Evolutionary conservation across 1,140 invertebrate species (phyloP), one percentile per base, ranked within the genome.

Genomic region (Goniozus legneri): DNA sequence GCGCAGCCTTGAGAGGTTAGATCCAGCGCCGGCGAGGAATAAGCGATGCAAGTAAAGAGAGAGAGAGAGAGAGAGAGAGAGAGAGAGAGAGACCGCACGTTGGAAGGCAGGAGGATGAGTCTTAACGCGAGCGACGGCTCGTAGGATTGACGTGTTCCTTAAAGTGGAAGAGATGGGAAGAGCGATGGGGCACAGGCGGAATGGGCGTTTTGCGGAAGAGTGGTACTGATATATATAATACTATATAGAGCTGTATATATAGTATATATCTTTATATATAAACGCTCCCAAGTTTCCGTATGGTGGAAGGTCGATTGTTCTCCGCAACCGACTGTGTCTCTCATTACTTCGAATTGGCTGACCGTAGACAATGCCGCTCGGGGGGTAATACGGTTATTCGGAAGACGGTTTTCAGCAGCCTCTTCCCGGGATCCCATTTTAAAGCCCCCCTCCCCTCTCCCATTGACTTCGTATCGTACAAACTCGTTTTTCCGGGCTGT

Each of bases 291-390:
- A n/a, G n/a, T n/a, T n/a, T n/a, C n/a, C 56, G 44, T 43, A 47
- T 44, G 20, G 18, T 36, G 52, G 49, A 54, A 51, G 54, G 64
- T 63, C 71, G 63, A 73, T 73, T 72, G 71, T 71, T 72, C 71
- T 69, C 57, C 53, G 60, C 61, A 64, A 65, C 60, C 63, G 54
- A 62, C 58, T 63, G 56, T 69, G 64, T n/a, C n/a, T 69, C 67
- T 69, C 69, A 71, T 73, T 73, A 73, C 69, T 71, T 73, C 65
- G 59, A 64, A 73, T 69, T 67, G 68, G 67, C 60, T 69, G 66
- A 56, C 49, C 60, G 57, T 65, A 71, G 65, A 73, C 69, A 73
- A 73, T 73, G 59, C 57, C 60, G 56, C 34, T n/a, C n/a, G n/a
- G 10, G 51, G 47, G 60, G 62, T 71, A 73, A 73, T 71, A 59